Base-by-base conservation (phyloP, 2,113 vertebrate species). In the Engraulis encrasicolus region DNA sequence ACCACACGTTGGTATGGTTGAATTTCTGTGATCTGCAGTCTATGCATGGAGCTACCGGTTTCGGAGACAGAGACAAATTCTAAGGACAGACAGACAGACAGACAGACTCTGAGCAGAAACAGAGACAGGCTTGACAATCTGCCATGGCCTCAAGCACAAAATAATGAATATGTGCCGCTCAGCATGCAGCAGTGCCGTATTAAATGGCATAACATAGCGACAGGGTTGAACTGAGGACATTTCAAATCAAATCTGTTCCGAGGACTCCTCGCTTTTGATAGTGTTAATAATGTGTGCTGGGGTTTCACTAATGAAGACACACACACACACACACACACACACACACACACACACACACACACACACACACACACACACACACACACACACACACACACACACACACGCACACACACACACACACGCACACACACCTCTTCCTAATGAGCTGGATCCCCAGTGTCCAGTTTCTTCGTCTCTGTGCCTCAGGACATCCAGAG, bases 391-490 rank as follows among this genome's bases (percentile, higher is more conserved):
- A n/a, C n/a, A n/a, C n/a, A n/a, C n/a, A n/a, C n/a, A n/a, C n/a
- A n/a, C n/a, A n/a, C n/a, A n/a, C n/a, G n/a, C n/a, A n/a, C n/a
- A n/a, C n/a, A n/a, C n/a, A n/a, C n/a, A n/a, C n/a, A n/a, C n/a
- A n/a, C n/a, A n/a, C n/a, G n/a, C n/a, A n/a, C n/a, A n/a, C n/a
- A n/a, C n/a, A n/a, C n/a, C n/a, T n/a, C 34, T 71, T 78, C 50
- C 83, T 85, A 88, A 88, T 88, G 36, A 82, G 19, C 54, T 77
- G 50, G 31, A 40, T 78, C 17, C 77, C 34, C 37, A 71, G 58
- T 9, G 58, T 14, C 58, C 27, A n/a, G 54, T 58, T 58, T n/a
- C 6, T n/a, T n/a, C 78, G 77, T 82, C 31, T 11, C 36, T 12
- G 3, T 61, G 49, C 45, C 37, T 50, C 82, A 36, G 49, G 79